Evolutionary conservation across 2,888 invertebrate species (phyloP), one percentile per base, ranked within the genome.

Genomic region (Zonitis immaculata): DNA sequence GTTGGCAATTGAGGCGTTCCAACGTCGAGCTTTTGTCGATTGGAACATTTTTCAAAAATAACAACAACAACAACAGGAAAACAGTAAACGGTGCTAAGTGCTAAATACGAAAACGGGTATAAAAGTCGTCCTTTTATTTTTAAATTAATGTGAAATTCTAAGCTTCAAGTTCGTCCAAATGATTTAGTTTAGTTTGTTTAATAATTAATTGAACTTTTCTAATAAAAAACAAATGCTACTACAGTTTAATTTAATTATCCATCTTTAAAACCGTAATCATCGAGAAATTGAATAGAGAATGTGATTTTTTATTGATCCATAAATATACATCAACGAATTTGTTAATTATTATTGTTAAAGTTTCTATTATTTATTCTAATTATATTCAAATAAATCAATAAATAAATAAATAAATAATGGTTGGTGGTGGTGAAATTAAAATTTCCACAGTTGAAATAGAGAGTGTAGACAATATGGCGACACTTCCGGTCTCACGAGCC

Each of bases 371-470:
- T 58, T 48, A 47, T 39, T 45, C 44, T 47, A 52, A 54, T 57
- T 55, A 11, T n/a, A 11, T 18, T 39, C 9, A 20, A 6, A 18
- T 3, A 11, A 32, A 7, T n/a, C n/a, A n/a, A 32, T 7, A 1
- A 32, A 49, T 44, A 52, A 55, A 43, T 58, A 54, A 55, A 14
- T 0, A 9, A 1, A 66, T 66, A 67, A 83, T 84, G 82, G 81
- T 82, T 66, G 85, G 83, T 75, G 85, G 85, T 73, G 81, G 82
- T 73, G 90, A 91, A 79, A 87, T 91, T 77, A 91, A 91, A 82
- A 90, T 91, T 76, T 88, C 91, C 66, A 91, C 91, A 55, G 92
- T 92, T 68, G 91, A 91, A 77, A 83, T 90, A 70, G 91, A 91
- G 78, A 82, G 88, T 63, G 87, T 88, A 66, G 90, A 91, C 82